Conservation (phyloP, 30 jellyfish, hydroid and myxozoan genomes). For the Cassiopea xamachana region DNA sequence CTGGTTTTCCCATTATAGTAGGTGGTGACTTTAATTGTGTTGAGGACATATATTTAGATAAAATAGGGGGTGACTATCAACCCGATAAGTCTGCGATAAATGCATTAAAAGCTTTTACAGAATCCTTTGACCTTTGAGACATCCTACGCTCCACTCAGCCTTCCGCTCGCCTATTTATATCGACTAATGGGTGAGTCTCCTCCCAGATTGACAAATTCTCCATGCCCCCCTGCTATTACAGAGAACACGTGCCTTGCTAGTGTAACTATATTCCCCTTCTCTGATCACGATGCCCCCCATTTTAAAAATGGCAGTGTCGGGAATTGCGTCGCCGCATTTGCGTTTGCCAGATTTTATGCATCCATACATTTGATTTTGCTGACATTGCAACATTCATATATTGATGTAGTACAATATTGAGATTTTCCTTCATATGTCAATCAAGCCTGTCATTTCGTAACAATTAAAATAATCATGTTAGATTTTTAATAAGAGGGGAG, state of each 20-base stretch:
- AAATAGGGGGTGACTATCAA: constrained; percentile 37
- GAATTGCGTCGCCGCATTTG: too few species aligned
- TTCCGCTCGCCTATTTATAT: constrained; percentile 10
- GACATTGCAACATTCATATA: too few species aligned
- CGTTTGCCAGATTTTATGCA: constrained; percentile 6
- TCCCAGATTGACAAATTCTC: constrained; percentile 6
- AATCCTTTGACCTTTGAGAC: constrained; percentile 1
- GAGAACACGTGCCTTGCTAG: background rate
- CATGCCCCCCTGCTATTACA: background rate
- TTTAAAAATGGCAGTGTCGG: constrained; percentile 5
- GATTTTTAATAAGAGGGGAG: background rate
- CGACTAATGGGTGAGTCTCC: constrained; percentile 10
- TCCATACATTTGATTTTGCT: too few species aligned
- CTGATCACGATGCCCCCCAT: constrained; percentile 44
- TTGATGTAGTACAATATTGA: too few species aligned
- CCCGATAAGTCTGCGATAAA: background rate
- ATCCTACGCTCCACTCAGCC: constrained; percentile 17
- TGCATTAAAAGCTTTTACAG: background rate
- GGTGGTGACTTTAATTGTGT: constrained; percentile 57
- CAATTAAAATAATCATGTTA: too few species aligned
- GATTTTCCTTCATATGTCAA: too few species aligned
- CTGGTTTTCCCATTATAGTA: constrained; percentile 17
- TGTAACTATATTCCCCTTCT: constrained; percentile 19
- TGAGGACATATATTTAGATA: constrained; percentile 29
- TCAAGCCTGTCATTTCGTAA: too few species aligned